A percentile compares a stretch with the other conserved stretches of the same genome.
phyloP scores from a whole-genome alignment of 2,888 invertebrate genomes.

The Saturnia japonica region DNA sequence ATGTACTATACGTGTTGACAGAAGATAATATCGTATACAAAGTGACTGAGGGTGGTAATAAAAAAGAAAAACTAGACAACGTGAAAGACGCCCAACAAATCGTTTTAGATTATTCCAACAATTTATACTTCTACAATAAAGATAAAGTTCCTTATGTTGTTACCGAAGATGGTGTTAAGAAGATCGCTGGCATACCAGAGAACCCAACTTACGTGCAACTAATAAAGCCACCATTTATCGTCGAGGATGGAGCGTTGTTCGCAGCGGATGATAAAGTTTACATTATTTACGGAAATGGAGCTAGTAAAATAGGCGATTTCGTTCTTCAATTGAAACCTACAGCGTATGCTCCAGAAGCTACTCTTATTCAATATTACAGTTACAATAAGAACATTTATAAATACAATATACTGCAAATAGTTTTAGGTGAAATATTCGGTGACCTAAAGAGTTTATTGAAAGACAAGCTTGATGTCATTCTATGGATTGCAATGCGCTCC shows the following conservation, averaged over 20 bases:
- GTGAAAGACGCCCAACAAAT: constrained; percentile 55
- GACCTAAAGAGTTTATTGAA: constrained; percentile 43
- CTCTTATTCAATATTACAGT: constrained; percentile 55
- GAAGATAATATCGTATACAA: constrained; percentile 54
- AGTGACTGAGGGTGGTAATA: constrained; percentile 55
- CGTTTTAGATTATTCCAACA: constrained; percentile 53
- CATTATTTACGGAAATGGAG: constrained; percentile 48
- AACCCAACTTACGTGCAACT: constrained; percentile 42
- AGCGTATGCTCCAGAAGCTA: constrained; percentile 54
- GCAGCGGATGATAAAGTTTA: constrained; percentile 49
- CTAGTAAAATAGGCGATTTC: constrained; percentile 38
- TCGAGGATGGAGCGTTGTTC: constrained; percentile 47
- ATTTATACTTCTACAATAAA: constrained; percentile 53
- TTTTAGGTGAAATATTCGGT: constrained; percentile 33
- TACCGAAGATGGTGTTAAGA: constrained; percentile 40
- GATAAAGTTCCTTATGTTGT: constrained; percentile 51
- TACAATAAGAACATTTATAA: constrained; percentile 64
- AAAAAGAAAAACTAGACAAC: constrained; percentile 48
- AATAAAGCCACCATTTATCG: constrained; percentile 50
- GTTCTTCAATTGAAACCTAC: constrained; percentile 47
- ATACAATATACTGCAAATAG: constrained; percentile 48
- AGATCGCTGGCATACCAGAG: constrained; percentile 53
- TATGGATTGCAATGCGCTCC: constrained; percentile 44
- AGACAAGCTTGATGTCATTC: constrained; percentile 41
- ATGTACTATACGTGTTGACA: constrained; percentile 55